Percentiles rank a stretch among this genome's conserved stretches.
Conservation (phyloP, 2,113 vertebrate genomes). For the Ictidomys tridecemlineatus region DNA sequence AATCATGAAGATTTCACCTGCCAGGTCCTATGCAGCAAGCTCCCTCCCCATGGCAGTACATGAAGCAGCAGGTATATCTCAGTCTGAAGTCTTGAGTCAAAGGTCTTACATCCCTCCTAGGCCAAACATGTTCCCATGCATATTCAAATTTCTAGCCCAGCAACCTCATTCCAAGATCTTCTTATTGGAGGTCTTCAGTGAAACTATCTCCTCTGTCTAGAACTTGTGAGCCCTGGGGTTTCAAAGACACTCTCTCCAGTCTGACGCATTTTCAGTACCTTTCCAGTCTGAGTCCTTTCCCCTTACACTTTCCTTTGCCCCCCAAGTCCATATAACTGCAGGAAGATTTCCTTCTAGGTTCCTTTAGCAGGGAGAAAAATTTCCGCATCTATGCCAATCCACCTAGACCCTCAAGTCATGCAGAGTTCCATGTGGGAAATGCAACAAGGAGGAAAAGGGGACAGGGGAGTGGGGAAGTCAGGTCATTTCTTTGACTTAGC, state of each 20-base stretch:
- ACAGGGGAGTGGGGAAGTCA: no score
- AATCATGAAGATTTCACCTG: neutral
- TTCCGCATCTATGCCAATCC: neutral
- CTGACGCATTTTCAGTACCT: neutral
- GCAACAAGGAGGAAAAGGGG: neutral
- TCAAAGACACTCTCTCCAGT: neutral
- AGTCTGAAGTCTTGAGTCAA: neutral
- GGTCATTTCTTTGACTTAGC: neutral
- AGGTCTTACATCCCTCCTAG: neutral
- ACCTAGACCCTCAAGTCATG: neutral
- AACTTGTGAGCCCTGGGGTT: neutral
- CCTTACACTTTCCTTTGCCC: accelerated
- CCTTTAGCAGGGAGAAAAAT: neutral
- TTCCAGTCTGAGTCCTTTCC: neutral
- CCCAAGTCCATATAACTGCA: neutral
- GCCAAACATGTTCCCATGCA: neutral
- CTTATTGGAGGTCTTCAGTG: neutral
- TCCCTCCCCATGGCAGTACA: neutral
- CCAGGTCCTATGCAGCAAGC: neutral
- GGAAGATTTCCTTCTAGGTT: neutral
- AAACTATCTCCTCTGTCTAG: neutral
- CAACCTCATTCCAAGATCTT: neutral
- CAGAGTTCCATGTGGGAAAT: neutral
- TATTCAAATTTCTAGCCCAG: neutral
- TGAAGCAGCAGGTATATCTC: neutral